A percentile compares a stretch with the other conserved stretches of the same genome.
These are phyloP conservation scores for Bicyclus anynana DNA, from an alignment of 1,140 invertebrate species.

Conservation along the genomic window DNA sequence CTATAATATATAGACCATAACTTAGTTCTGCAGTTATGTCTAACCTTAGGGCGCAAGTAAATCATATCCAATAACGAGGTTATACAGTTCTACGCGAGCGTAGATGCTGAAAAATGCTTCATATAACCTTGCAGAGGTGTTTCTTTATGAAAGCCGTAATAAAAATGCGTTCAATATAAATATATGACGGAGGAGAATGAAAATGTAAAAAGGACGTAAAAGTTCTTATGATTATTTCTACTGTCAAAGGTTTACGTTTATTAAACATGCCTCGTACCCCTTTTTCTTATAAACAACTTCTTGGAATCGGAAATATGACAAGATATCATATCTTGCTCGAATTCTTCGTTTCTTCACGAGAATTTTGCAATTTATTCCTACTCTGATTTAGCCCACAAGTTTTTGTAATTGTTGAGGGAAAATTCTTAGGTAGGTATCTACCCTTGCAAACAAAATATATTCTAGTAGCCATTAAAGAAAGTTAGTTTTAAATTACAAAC, in stretches of 20 bases:
- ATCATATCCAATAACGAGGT: constrained; percentile 21
- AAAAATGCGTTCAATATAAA: constrained; percentile 14
- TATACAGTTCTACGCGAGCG: constrained; percentile 7
- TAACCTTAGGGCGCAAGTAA: constrained; percentile 24
- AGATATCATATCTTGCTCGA: too few species aligned
- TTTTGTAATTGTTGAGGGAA: too few species aligned
- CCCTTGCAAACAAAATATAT: too few species aligned
- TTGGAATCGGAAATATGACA: neutral
- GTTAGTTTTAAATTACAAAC: too few species aligned
- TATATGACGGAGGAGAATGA: constrained; percentile 3
- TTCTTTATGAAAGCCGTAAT: constrained; percentile 6
- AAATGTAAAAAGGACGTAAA: neutral
- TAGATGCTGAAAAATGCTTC: constrained; percentile 7
- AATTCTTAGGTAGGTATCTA: too few species aligned
- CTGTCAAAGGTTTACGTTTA: neutral
- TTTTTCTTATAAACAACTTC: too few species aligned
- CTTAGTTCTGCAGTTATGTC: constrained; percentile 9
- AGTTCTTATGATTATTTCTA: neutral
- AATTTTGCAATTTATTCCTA: too few species aligned
- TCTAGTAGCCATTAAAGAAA: too few species aligned
- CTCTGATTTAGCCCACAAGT: too few species aligned
- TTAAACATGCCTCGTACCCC: neutral
- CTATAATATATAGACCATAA: constrained; percentile 21
- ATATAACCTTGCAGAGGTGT: neutral
- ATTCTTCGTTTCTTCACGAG: too few species aligned